phyloP scores from a whole-genome alignment of 92 coral and sea anemone genomes.

The Meandrina meandrites region DNA sequence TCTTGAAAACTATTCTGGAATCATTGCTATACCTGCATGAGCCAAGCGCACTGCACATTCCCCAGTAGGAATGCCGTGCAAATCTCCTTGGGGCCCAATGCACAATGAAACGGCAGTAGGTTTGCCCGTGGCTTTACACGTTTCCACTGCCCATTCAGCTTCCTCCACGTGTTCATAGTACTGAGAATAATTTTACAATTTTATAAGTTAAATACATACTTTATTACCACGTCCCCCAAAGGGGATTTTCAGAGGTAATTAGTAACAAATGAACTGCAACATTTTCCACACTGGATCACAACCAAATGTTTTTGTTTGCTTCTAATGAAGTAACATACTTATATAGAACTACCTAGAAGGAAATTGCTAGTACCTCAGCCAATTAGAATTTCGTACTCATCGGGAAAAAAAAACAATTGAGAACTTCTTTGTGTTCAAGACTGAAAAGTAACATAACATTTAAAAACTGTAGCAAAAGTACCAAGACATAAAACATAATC shows the following conservation, averaged over 20 bases:
- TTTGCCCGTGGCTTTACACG: slow-evolving; percentile 86
- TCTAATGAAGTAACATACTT: too few relatives aligned
- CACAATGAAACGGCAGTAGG: slow-evolving; percentile 91
- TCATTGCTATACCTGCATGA: slow-evolving; percentile 79
- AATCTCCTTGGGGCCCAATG: slow-evolving; percentile 97
- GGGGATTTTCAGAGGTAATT: too few relatives aligned
- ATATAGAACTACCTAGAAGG: background rate
- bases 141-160: slow-evolving; percentile 99
- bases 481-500: background rate
- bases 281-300: background rate
- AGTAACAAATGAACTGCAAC: background rate
- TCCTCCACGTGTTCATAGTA: slow-evolving; percentile 99
- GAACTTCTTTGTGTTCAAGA: background rate
- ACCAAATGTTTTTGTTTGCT: background rate
- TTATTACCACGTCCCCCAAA: too few relatives aligned
- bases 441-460: background rate
- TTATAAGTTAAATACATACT: background rate
- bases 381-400: background rate
- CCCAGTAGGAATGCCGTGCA: slow-evolving; percentile 96
- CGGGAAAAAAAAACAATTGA: background rate
- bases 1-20: background rate
- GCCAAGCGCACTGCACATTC: slow-evolving; percentile 97
- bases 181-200: slow-evolving; percentile 45
- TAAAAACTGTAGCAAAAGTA: too few relatives aligned
- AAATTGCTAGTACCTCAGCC: background rate